Percentiles rank a stretch among this genome's conserved stretches.
Evolutionary conservation across 2,113 vertebrate species (phyloP).

Genomic region (Pygoscelis antarcticus): DNA sequence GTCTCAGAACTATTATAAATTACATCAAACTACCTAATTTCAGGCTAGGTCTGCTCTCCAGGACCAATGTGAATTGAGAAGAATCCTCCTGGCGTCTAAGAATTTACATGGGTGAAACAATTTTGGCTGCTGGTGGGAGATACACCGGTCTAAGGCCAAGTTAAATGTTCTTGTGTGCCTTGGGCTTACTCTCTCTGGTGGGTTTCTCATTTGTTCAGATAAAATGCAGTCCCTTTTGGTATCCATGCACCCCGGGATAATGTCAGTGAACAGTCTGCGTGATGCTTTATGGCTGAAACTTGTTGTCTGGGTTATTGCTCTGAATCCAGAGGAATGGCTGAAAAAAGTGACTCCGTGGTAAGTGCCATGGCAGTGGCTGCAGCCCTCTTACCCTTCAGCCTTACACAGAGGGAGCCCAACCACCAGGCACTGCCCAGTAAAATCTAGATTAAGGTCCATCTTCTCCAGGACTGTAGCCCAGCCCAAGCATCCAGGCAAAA

Average conservation of each 20-base stretch:
- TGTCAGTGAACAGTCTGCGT: neutral
- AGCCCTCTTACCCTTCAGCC: neutral
- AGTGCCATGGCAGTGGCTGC: too few species aligned
- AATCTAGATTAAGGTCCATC: neutral
- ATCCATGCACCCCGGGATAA: neutral
- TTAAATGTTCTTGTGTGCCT: neutral
- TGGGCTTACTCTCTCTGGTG: neutral
- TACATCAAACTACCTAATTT: neutral
- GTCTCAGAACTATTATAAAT: neutral
- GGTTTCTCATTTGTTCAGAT: neutral
- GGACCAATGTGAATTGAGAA: neutral
- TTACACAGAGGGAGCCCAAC: neutral
- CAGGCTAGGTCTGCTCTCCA: neutral
- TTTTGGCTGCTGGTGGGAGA: neutral
- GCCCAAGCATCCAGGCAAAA: neutral
- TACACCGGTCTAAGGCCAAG: rapidly evolving
- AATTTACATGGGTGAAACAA: neutral
- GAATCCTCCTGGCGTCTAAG: neutral
- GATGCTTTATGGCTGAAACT: neutral
- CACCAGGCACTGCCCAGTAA: neutral
- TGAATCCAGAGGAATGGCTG: neutral
- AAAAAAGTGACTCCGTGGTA: rapidly evolving
- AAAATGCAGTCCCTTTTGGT: neutral
- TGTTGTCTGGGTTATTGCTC: neutral
- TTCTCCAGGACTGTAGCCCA: neutral